phyloP scores from a whole-genome alignment of 2,888 invertebrate species.

The Balanococcus diminutus region DNA sequence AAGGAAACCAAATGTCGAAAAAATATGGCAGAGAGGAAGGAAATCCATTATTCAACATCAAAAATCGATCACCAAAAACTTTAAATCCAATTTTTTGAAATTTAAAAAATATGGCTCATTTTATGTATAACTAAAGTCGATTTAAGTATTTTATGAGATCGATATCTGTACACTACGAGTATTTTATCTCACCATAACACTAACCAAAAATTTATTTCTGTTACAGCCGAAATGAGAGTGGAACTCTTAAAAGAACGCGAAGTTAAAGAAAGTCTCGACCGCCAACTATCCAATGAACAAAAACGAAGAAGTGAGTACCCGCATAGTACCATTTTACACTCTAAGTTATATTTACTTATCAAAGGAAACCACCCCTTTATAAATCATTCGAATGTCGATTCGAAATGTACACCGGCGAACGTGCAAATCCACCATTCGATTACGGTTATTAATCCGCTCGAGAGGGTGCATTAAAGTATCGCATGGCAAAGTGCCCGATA shows the following conservation, averaged over 20 bases:
- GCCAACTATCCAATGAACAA: constrained; percentile 91
- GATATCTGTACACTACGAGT: too few relatives aligned
- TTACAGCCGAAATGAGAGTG: constrained; percentile 92
- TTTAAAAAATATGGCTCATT: too few relatives aligned
- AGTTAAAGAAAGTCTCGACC: constrained; percentile 90
- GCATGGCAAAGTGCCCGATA: constrained; percentile 46
- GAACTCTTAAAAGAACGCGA: constrained; percentile 91
- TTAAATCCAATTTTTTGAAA: too few relatives aligned
- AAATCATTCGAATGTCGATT: background rate
- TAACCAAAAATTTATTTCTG: background rate
- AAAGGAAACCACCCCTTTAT: background rate
- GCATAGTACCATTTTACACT: too few relatives aligned
- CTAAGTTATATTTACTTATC: background rate
- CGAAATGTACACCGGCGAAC: background rate
- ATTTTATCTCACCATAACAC: too few relatives aligned
- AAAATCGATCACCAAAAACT: too few relatives aligned
- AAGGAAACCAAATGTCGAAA: too few relatives aligned
- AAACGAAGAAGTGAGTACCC: constrained; percentile 88
- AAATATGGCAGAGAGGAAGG: too few relatives aligned
- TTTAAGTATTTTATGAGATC: too few relatives aligned
- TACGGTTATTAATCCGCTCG: constrained; percentile 38
- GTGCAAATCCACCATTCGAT: constrained; percentile 26
- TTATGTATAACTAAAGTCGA: too few relatives aligned
- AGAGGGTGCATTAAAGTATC: constrained; percentile 52
- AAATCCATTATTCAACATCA: too few relatives aligned